Conservation (phyloP, 2,888 invertebrate genomes). For the Drosophila pseudotakahashii region DNA sequence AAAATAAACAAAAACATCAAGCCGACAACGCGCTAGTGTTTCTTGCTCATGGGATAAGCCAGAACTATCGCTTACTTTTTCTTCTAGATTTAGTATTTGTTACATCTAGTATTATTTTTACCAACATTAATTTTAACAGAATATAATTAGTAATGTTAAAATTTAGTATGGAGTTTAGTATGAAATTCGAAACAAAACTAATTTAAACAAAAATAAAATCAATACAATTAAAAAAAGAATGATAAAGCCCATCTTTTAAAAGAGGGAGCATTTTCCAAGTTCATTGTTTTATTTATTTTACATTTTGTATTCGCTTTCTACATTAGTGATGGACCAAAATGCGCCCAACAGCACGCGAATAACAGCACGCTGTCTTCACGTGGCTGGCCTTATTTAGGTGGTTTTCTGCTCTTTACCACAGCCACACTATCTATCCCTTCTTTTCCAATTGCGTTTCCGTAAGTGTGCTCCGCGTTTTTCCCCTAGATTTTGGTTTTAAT, state of each 20-base stretch:
- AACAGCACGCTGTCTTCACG: conserved; percentile 8
- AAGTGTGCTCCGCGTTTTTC: conserved; percentile 6
- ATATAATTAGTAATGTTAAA: no score
- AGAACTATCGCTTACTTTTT: background rate
- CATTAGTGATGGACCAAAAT: background rate
- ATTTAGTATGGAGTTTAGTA: no score
- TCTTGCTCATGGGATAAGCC: no score
- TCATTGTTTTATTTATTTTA: background rate
- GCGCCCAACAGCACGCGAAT: background rate
- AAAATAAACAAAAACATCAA: background rate
- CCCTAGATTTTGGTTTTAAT: background rate
- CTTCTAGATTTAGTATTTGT: background rate
- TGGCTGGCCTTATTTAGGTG: background rate
- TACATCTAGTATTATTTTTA: no score
- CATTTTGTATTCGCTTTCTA: background rate
- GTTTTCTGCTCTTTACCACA: background rate
- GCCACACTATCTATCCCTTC: conserved; percentile 52
- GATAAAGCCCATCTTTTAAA: no score
- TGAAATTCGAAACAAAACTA: no score
- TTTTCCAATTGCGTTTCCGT: conserved; percentile 69
- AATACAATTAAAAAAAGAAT: no score
- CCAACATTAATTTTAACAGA: background rate
- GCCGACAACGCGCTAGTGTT: background rate
- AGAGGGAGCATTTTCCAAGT: no score
- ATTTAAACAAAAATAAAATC: no score